Base-by-base conservation (phyloP, 92 coral and sea anemone species). In the Phenganax marumi region DNA sequence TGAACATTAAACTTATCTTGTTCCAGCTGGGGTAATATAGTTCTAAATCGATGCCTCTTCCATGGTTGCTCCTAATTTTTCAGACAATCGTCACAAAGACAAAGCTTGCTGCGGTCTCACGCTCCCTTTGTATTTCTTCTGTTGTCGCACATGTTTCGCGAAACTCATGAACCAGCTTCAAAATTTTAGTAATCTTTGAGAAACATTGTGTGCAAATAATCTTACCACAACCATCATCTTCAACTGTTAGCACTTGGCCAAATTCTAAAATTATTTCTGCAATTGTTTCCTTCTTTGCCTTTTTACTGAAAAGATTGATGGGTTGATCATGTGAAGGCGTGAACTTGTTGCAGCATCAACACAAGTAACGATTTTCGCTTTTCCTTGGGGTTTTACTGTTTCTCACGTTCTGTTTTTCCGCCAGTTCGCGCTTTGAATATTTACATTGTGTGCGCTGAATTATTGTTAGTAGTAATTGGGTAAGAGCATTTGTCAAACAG, bases 271-370 rank as follows among this genome's bases (percentile, higher is more conserved):
- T 21, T 21, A 56, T 14, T 21, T 56, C n/a, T 21, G 17, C 22
- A 21, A 56, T 56, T 14, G 3, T 21, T 56, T 56, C 63, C 22
- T 56, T 56, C 63, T 56, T 21, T 14, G 63, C 63, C 63, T 56
- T 56, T 56, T 56, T 21, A 56, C 63, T 8, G 63, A 56, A 56
- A 14, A 56, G 63, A 21, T 56, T 21, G 22, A 56, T 56, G n/a
- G 63, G 63, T 14, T 7, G 63, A 56, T 56, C 22, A 14, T 14
- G 63, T 2, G 22, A 14, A 56, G 63, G 22, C 63, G 63, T 56
- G n/a, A 56, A 21, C 63, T 56, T 21, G 63, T 56, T 56, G 63
- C 63, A 56, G 63, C 63, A 56, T 21, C 63, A 8, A 56, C 63
- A 56, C 22, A 56, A 21, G n/a, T 56, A 21, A 56, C 22, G n/a